These are phyloP conservation scores for Epirrhoe alternata DNA, from an alignment of 2,888 invertebrate species.

Conservation along the genomic window DNA sequence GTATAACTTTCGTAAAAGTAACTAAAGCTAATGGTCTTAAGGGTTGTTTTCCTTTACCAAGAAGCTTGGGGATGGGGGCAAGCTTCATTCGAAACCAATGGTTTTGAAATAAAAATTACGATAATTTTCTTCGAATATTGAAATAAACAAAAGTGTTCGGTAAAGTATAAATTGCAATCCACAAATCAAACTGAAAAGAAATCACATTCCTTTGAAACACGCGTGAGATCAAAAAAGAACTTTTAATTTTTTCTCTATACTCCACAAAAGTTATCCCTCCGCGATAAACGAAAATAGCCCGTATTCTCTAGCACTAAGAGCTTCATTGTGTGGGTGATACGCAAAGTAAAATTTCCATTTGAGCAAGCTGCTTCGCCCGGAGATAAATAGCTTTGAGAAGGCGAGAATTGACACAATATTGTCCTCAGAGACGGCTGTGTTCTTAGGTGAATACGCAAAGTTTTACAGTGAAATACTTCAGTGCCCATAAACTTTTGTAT, in stretches of 20 bases:
- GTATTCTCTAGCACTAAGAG: conserved; percentile 44
- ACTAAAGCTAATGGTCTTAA: no score
- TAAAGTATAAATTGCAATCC: conserved; percentile 25
- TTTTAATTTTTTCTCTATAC: conserved; percentile 51
- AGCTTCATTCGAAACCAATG: not conserved
- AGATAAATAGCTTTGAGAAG: conserved; percentile 66
- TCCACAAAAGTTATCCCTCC: conserved; percentile 36
- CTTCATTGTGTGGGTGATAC: conserved; percentile 36
- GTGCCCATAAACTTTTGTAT: conserved; percentile 46
- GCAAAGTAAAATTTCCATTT: conserved; percentile 57
- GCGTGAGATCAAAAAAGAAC: conserved; percentile 52
- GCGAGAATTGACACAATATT: conserved; percentile 70
- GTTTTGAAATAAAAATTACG: not conserved
- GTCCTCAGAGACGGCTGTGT: conserved; percentile 58
- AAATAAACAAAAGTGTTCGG: conserved; percentile 14
- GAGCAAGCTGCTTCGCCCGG: conserved; percentile 58
- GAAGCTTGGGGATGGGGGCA: no score
- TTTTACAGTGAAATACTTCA: conserved; percentile 49
- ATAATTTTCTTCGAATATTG: not conserved
- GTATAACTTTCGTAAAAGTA: no score
- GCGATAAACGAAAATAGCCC: conserved; percentile 38
- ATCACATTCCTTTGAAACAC: conserved; percentile 48
- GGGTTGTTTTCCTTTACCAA: no score
- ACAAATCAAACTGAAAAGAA: conserved; percentile 44
- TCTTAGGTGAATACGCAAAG: conserved; percentile 48